These are phyloP conservation scores for Lycocorax pyrrhopterus DNA, from an alignment of 2,113 vertebrate genomes.

Conservation along the genomic window DNA sequence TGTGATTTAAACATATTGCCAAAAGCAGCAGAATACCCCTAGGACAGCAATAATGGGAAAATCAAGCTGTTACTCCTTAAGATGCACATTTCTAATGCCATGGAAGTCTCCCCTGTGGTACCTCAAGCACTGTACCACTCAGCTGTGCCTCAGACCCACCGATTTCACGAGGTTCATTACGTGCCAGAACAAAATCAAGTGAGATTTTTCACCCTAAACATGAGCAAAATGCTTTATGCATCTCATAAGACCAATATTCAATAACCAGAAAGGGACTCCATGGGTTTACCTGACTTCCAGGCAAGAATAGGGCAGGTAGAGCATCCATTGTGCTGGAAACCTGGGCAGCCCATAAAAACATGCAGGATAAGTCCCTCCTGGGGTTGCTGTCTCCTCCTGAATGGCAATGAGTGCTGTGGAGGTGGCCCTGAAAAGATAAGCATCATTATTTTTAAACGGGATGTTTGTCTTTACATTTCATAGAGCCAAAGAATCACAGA, in stretches of 20 bases:
- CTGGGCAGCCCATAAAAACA: background rate
- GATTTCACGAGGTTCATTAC: background rate
- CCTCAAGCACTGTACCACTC: background rate
- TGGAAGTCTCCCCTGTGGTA: background rate
- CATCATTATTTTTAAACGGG: rapidly evolving
- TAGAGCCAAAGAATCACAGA: background rate
- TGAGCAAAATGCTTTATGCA: background rate
- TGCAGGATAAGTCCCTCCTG: background rate
- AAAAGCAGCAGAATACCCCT: background rate
- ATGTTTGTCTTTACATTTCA: background rate
- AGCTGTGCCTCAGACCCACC: background rate
- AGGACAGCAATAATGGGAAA: background rate
- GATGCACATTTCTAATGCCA: background rate
- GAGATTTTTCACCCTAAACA: background rate
- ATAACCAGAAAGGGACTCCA: background rate
- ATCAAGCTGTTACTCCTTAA: background rate
- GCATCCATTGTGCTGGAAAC: background rate
- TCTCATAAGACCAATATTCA: background rate
- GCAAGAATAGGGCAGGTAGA: background rate
- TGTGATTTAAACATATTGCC: background rate
- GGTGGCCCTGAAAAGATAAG: background rate
- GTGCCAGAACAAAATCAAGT: background rate
- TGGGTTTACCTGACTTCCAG: background rate
- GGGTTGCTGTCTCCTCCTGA: background rate
- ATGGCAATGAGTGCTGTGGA: background rate